phyloP scores from a whole-genome alignment of 2,113 vertebrate genomes.

The Macrotus californicus region DNA sequence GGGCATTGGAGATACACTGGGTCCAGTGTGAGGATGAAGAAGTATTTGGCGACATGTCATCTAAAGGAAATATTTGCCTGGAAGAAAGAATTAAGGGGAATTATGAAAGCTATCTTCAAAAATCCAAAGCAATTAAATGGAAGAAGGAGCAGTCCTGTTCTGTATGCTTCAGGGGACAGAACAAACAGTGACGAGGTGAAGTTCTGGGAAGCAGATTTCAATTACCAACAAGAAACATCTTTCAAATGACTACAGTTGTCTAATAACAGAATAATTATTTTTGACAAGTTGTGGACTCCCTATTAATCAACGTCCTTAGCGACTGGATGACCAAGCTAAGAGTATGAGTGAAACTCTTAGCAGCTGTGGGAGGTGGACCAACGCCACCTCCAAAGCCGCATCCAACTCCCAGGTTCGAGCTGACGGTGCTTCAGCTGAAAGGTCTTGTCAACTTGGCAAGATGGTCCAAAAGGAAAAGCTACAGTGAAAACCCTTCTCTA shows the following conservation, averaged over 20 bases:
- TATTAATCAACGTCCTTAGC: not conserved
- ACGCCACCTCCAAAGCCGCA: not conserved
- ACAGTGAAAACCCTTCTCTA: slow-evolving; percentile 5
- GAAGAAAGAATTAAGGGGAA: not conserved
- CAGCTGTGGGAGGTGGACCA: not conserved
- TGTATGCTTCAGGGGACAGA: not conserved
- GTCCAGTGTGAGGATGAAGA: not conserved
- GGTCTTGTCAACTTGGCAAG: not conserved
- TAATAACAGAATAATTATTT: not conserved
- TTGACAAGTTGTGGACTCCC: not conserved
- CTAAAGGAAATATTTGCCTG: not conserved
- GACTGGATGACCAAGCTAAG: not conserved
- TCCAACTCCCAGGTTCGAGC: not conserved
- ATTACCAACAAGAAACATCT: slow-evolving; percentile 10
- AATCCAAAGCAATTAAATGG: not conserved
- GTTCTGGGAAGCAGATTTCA: slow-evolving; percentile 26
- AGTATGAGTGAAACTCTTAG: not conserved
- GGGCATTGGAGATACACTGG: not conserved
- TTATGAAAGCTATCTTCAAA: not conserved
- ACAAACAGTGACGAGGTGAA: not conserved
- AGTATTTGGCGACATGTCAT: not conserved
- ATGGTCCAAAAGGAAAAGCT: not conserved
- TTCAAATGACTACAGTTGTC: slow-evolving; percentile 21
- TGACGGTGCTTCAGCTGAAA: not conserved
- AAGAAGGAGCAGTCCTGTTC: not conserved